These are phyloP conservation scores for Mobula hypostoma DNA, from an alignment of 2,113 vertebrate genomes.

Conservation along the genomic window DNA sequence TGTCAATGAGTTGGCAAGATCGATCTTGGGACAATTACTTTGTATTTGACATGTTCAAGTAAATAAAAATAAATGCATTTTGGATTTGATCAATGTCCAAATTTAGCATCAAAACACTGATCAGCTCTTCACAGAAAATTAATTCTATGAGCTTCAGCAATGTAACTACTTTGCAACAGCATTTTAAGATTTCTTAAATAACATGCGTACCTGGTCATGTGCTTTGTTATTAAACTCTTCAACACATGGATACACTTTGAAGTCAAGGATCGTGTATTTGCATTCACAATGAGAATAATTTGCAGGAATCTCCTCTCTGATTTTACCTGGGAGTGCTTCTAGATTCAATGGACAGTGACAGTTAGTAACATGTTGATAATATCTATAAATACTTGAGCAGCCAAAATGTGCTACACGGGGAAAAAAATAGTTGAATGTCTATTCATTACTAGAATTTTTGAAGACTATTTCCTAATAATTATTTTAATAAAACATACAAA, in stretches of 20 bases:
- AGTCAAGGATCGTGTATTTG: constrained; percentile 21
- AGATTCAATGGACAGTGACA: constrained; percentile 24
- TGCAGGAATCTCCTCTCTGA: constrained; percentile 45
- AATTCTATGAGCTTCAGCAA: not conserved
- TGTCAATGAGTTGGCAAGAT: not conserved
- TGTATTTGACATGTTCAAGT: not conserved
- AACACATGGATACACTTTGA: not conserved
- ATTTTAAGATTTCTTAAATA: not conserved
- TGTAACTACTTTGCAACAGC: not conserved
- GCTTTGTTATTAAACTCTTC: not conserved
- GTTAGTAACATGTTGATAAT: not conserved
- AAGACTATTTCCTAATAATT: not conserved
- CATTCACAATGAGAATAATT: not conserved
- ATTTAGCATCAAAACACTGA: not conserved
- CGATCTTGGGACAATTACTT: not conserved
- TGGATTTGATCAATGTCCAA: not conserved
- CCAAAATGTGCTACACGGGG: not conserved
- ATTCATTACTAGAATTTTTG: not conserved
- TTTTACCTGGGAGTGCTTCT: constrained; percentile 60
- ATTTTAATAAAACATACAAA: not conserved
- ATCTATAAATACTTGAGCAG: not conserved
- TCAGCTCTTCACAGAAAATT: not conserved
- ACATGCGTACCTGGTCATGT: not conserved
- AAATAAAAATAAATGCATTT: not conserved
- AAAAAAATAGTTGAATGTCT: not conserved